Conservation (phyloP, 2,113 vertebrate genomes). For the Climacteris rufus region DNA sequence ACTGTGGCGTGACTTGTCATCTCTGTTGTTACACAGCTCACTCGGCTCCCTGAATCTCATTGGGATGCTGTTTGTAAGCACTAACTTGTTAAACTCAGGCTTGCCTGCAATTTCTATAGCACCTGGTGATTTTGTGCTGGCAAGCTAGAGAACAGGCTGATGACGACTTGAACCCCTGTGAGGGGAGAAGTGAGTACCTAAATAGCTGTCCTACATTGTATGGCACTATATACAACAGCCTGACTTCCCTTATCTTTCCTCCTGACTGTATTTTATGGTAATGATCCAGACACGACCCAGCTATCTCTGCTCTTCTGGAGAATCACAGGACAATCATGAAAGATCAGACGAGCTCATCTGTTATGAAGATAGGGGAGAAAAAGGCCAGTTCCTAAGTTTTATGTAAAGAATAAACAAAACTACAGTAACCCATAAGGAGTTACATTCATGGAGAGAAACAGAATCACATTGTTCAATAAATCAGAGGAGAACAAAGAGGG, state of each 20-base stretch:
- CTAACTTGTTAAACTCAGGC: neutral
- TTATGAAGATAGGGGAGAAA: neutral
- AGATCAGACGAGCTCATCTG: neutral
- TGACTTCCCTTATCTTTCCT: neutral
- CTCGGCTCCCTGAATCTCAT: neutral
- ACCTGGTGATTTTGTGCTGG: neutral
- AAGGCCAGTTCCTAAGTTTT: neutral
- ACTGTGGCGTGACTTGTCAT: neutral
- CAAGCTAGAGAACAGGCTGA: neutral
- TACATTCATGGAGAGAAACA: neutral
- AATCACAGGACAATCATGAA: neutral
- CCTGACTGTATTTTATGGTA: neutral
- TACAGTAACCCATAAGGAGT: neutral
- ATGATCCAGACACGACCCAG: neutral
- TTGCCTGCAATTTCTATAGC: neutral
- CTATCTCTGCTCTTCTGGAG: neutral
- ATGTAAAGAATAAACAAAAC: neutral
- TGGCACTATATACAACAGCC: neutral
- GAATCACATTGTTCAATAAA: constrained; percentile 2
- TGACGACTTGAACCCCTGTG: neutral
- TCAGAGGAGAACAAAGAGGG: constrained; percentile 41
- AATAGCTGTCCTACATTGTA: constrained; percentile 30
- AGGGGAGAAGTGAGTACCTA: neutral
- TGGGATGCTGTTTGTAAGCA: neutral
- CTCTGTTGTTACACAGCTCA: neutral